A percentile compares a stretch with the other conserved stretches of the same genome.
Evolutionary conservation across 2,797 vertebrate species (phyloP).

Genomic region (Forpus xanthops): DNA sequence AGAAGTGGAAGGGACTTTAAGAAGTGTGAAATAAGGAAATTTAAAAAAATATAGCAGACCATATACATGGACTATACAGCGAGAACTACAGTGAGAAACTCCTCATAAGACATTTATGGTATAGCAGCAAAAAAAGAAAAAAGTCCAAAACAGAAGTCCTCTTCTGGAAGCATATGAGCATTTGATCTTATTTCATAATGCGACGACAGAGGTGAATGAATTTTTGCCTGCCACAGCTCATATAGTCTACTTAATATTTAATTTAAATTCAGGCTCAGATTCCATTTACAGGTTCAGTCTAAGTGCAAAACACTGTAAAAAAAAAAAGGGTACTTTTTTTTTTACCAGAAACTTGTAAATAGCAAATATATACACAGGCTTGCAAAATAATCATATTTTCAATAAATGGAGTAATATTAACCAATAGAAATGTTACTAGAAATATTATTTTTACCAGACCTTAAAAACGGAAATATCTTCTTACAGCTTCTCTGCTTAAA

Average conservation of each 20-base stretch:
- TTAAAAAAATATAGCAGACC: background rate
- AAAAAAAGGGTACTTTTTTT: background rate
- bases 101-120: background rate
- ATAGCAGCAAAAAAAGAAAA: background rate
- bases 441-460: background rate
- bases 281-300: background rate
- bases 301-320: background rate
- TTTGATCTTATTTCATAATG: background rate
- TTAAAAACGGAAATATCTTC: background rate
- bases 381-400: background rate
- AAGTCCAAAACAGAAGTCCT: background rate
- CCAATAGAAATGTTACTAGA: background rate
- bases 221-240: background rate
- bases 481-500: background rate
- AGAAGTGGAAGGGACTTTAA: background rate
- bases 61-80: background rate
- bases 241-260: background rate
- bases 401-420: background rate
- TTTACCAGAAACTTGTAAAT: background rate
- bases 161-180: background rate
- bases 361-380: background rate
- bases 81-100: background rate
- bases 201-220: background rate
- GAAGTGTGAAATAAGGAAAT: background rate
- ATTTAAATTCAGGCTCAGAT: background rate